Evolutionary conservation across 2,888 invertebrate genomes (phyloP), one percentile per base, ranked within the genome.

Genomic region (Augiades crinisus): DNA sequence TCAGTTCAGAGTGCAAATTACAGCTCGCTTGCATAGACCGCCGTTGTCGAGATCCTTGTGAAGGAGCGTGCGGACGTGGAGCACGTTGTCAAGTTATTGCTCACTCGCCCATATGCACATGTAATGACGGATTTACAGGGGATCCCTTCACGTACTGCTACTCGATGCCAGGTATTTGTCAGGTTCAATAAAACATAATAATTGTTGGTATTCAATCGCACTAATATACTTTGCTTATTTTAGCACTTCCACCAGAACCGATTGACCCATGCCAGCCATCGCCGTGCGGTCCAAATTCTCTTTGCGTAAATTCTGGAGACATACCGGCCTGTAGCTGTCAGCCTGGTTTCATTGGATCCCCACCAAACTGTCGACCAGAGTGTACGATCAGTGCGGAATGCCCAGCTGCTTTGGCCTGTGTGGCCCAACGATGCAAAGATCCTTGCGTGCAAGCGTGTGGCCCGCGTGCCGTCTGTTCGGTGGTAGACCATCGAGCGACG

Each of bases 101-200:
- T 63, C 95, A 95, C 64, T 92, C 94, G 54, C 94, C 95, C 0
- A 93, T 94, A 67, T 95, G 95, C 71, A 91, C 92, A 40, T 95
- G 95, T 67, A 85, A 92, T 56, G 90, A 92, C 60, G 92, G 92
- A 14, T 92, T 90, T 56, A 92, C 92, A 57, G 95, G 95, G 19
- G 94, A 95, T 88, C 94, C 95, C 7, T 94, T 95, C 70, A 88
- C 91, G 3, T 91, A 92, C 64, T 94, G 94, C 65, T 86, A 91
- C 63, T 81, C 82, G 7, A 70, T 86, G 61, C 91, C 92, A 78
- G 91, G 93, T 93, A 85, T 30, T 21, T 16, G 17, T 34, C 12
- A 22, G 12, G 7, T 14, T 21, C 30, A 27, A 0, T 16, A 24
- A 19, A 21, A 2, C 17, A 5, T 3, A 1, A 16, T 12, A 8